Base-by-base conservation (phyloP, 2,888 invertebrate species). In the Oconnorella tubifera region DNA sequence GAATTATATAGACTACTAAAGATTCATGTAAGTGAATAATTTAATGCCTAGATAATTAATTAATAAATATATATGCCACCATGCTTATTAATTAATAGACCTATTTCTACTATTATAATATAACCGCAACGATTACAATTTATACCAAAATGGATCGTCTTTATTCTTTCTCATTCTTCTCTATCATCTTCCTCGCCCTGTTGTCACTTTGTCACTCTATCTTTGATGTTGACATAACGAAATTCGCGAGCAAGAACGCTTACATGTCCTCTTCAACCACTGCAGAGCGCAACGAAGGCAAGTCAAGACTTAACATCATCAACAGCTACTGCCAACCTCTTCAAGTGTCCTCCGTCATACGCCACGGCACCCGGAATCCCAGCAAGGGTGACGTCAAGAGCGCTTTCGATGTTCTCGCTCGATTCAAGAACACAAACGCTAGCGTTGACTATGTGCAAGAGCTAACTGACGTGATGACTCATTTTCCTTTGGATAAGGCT, bases 341-440 rank as follows among this genome's bases (percentile, higher is more conserved):
- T 23, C 64, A 64, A 19, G 48, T 53, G 29, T 29, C 32, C 25
- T 31, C 33, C 3, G 32, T 64, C 23, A 28, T 49, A n/a, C 40
- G 64, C 14, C 64, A 64, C 27, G 64, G 64, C 4, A 64, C 57
- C 32, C 48, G 64, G n/a, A 61, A 64, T 60, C 64, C 64, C n/a
- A 51, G 64, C 31, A 51, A 27, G n/a, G 40, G 28, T 10, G 64
- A 64, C 51, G 28, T 64, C 31, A 27, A 64, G 28, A 32, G 27
- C 3, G 33, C 23, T 3, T 3, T 23, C 19, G 4, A n/a, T 14
- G 3, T 64, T 23, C 23, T 32, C 3, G 23, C 14, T 23, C 25
- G 31, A 28, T 10, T 64, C 27, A 33, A 14, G 1, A 23, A 19
- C 1, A 28, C 33, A 23, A 40, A 40, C 6, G 32, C 27, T n/a